Base-by-base conservation (phyloP, 2,888 invertebrate genomes). In the Agelastica alni region DNA sequence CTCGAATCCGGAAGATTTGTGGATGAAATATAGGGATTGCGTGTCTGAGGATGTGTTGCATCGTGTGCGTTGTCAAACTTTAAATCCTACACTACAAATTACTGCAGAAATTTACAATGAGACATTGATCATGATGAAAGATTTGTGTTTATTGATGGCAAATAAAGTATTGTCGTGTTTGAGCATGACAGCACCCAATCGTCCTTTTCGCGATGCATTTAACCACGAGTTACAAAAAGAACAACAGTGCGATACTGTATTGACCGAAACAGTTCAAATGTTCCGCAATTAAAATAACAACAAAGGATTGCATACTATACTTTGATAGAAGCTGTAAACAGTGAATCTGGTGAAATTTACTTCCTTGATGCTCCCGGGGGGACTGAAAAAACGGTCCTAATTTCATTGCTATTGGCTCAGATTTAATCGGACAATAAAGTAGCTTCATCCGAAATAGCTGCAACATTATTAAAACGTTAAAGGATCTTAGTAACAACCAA, bases 311-410 rank as follows among this genome's bases (percentile, higher is more conserved):
- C 30, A 5, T 51, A 47, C 20, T 13, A 43, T 1, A 9, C 17
- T 12, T 32, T 58, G 9, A n/a, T 58, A 12, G 32, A 22, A 12
- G 41, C 17, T 10, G 36, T 44, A 10, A 37, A 17, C 3, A 12
- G 7, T 10, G 39, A 30, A 26, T n/a, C 36, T 13, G 57, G 51
- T 12, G 20, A 39, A 28, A 18, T 57, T 14, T 53, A 39, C 6
- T 53, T 53, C 28, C 20, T 56, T 3, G 53, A 53, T 43, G 59
- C 53, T 47, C 53, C 56, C 1, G 53, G 56, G 10, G 53, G 53
- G 4, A 56, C 59, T 4, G 53, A 43, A 12, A 58, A 58, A 45
- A 58, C 52, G 13, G 52, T 48, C 30, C 20, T 55, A 10, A 47
- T 52, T n/a, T 43, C 42, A 36, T 44, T 53, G 28, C 20, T 37